Conservation (phyloP, 1,140 invertebrate species). For the Rhynchophorus ferrugineus region DNA sequence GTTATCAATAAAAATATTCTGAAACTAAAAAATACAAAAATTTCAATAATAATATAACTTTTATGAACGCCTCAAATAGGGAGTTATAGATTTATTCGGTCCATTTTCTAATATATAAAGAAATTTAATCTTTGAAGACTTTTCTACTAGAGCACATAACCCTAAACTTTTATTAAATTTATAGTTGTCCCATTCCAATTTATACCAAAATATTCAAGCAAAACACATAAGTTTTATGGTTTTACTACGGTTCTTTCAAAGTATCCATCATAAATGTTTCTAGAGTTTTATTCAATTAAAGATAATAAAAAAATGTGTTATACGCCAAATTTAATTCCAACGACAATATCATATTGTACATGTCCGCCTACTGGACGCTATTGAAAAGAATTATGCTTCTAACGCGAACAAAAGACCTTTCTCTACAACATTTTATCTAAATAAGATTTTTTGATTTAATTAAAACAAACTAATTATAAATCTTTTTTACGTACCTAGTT, state of each 20-base stretch:
- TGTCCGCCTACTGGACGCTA: neutral
- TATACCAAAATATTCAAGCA: constrained; percentile 16
- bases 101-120: constrained; percentile 22
- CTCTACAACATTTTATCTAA: neutral
- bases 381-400: neutral
- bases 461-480: constrained; percentile 4
- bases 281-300: neutral
- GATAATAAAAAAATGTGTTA: neutral
- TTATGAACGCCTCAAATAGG: constrained; percentile 18
- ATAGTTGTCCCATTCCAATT: constrained; percentile 11
- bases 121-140: constrained; percentile 21
- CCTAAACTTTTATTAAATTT: constrained; percentile 21
- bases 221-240: constrained; percentile 4
- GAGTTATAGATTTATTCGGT: constrained; percentile 19
- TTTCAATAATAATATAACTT: constrained; percentile 20
- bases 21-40: too few relatives aligned
- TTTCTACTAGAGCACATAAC: constrained; percentile 11
- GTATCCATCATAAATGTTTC: neutral
- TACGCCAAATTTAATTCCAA: neutral
- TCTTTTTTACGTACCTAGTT: too few relatives aligned
- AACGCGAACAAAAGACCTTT: neutral
- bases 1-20: too few relatives aligned
- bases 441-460: neutral
- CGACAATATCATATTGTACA: constrained; percentile 2
- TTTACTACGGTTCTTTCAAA: neutral